Evolutionary conservation across 1,140 invertebrate species (phyloP), one percentile per base, ranked within the genome.

Genomic region (Parasteatoda tepidariorum): DNA sequence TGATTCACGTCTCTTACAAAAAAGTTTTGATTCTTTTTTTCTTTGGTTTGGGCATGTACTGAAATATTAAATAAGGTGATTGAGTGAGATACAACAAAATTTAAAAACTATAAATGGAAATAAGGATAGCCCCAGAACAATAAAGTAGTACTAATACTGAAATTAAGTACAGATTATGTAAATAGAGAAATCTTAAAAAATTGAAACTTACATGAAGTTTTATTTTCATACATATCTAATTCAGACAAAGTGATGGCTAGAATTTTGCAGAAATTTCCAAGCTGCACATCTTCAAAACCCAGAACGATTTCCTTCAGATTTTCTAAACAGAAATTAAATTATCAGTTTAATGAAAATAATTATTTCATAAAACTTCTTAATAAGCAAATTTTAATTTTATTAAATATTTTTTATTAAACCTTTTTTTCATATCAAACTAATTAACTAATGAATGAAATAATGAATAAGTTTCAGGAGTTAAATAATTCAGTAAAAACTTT

Each of bases 161-260:
- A 7, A 48, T 48, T 7, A 9, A 48, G 18, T 9, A 18, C 41
- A 9, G 7, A 48, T 18, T 31, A 33, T 15, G 33, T 28, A 28
- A 28, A 5, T 41, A 22, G 13, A 31, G 62, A 30, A 61, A 24
- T 75, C 31, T 26, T 59, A 7, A 57, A 11, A 66, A 33, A 38
- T 2, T 41, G 2, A 48, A 31, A 74, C 81, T 83, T 67, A 83
- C 81, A 57, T 54, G 68, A 73, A n/a, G 70, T 66, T 57, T 84
- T 85, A 57, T 85, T 83, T 70, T 85, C 84, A 78, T 83, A 85
- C 62, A 85, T 85, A 64, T 85, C 84, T 24, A 85, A 33, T 62
- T 85, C 84, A 15, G 84, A 85, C 2, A 85, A 22, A 34, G 84
- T 85, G 41, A 85, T 71, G 15, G 84, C 74, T 48, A 85, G 67